Conservation (phyloP, 2,888 invertebrate genomes). For the Drosophila prostipennis region DNA sequence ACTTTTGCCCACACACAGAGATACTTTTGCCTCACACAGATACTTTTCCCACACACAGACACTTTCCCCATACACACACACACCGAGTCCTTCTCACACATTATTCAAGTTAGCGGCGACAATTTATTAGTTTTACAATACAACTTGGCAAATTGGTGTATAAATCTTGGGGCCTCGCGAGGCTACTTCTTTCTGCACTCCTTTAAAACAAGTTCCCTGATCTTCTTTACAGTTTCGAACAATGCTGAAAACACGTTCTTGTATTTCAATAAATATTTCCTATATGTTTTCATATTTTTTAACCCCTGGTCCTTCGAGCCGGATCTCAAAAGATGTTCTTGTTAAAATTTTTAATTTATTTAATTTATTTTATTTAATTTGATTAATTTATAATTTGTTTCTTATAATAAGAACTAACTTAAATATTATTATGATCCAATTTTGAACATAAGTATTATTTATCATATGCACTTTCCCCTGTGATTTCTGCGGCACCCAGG, state of each 20-base stretch:
- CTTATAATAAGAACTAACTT: too few species aligned
- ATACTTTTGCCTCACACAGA: constrained; percentile 20
- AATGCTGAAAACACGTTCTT: background rate
- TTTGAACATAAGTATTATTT: too few species aligned
- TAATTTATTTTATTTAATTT: background rate
- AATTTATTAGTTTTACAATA: constrained; percentile 80
- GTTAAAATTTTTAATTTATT: background rate
- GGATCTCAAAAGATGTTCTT: background rate
- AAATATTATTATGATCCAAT: background rate
- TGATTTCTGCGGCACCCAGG: background rate
- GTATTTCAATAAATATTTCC: too few species aligned
- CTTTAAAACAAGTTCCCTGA: constrained; percentile 12
- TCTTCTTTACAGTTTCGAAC: background rate
- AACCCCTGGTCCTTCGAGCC: background rate
- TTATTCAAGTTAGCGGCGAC: constrained; percentile 68
- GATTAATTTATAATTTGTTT: too few species aligned
- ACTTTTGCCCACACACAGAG: constrained; percentile 23
- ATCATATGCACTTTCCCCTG: background rate
- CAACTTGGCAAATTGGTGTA: constrained; percentile 78
- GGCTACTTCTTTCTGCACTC: constrained; percentile 17
- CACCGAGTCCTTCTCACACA: constrained; percentile 42
- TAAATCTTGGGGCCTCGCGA: constrained; percentile 59
- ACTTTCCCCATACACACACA: constrained; percentile 18
- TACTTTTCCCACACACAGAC: constrained; percentile 6
- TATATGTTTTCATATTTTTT: too few species aligned